A percentile compares a stretch with the other conserved stretches of the same genome.
phyloP scores from a whole-genome alignment of 1,140 invertebrate genomes.

The Macrobrachium rosenbergii region DNA sequence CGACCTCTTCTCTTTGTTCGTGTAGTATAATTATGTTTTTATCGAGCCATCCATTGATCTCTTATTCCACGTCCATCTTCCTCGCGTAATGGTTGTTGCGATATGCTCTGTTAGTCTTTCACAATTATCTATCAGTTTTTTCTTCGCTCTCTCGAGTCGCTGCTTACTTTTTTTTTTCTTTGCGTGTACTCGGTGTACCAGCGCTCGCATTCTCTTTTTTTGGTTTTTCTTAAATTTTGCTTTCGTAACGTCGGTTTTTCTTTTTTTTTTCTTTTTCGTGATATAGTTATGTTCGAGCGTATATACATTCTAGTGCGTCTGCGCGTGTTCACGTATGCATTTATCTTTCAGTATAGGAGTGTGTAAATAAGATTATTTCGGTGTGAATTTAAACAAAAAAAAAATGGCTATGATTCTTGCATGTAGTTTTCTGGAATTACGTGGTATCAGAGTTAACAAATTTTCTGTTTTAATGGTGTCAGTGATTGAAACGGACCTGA shows the following conservation, averaged over 20 bases:
- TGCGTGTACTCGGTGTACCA: too few relatives aligned
- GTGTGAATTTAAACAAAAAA: too few relatives aligned
- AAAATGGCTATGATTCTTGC: too few relatives aligned
- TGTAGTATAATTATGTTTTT: conserved; percentile 14
- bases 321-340: too few relatives aligned
- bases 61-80: neutral
- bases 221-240: neutral
- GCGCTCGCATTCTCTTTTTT: too few relatives aligned
- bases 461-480: too few relatives aligned
- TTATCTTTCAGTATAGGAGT: too few relatives aligned
- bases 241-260: neutral
- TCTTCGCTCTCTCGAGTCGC: neutral
- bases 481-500: too few relatives aligned
- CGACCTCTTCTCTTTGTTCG: neutral
- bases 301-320: neutral
- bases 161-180: too few relatives aligned
- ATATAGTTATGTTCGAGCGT: neutral
- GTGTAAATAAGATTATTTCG: too few relatives aligned
- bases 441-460: too few relatives aligned
- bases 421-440: too few relatives aligned
- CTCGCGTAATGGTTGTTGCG: neutral
- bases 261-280: neutral
- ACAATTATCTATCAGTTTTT: neutral
- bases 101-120: conserved; percentile 7
- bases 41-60: neutral